Evolutionary conservation across 2,113 vertebrate genomes (phyloP).

Genomic region (Chionomys nivalis): DNA sequence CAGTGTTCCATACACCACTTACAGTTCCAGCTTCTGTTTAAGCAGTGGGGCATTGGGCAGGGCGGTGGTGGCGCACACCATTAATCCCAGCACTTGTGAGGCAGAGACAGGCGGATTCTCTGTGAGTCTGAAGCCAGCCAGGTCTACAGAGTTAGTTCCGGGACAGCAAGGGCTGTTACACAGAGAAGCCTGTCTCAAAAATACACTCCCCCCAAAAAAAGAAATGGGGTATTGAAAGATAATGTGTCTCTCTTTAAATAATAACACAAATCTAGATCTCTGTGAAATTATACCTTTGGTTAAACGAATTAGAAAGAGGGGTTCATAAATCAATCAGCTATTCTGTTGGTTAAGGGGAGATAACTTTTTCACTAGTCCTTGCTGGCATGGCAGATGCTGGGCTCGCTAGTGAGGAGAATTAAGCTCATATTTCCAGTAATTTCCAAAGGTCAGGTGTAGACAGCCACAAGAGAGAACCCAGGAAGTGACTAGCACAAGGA

Average conservation of each 20-base stretch:
- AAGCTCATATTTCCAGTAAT: not conserved
- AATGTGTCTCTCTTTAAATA: not conserved
- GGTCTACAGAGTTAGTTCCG: too few relatives aligned
- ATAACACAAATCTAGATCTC: not conserved
- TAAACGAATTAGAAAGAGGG: not conserved
- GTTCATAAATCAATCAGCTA: not conserved
- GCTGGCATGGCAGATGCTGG: not conserved
- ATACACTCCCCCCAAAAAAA: too few relatives aligned
- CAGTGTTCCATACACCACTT: not conserved
- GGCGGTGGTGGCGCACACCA: too few relatives aligned
- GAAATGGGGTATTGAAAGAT: not conserved
- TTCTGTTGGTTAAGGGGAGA: not conserved
- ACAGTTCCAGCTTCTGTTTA: not conserved
- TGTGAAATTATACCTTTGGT: conserved; percentile 7
- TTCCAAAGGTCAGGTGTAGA: not conserved
- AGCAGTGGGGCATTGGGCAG: not conserved
- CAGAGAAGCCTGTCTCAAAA: too few relatives aligned
- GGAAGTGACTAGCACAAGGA: not conserved
- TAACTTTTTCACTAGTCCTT: not conserved
- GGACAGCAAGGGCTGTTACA: too few relatives aligned
- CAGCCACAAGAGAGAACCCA: not conserved
- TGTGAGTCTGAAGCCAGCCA: too few relatives aligned
- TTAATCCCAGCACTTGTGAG: too few relatives aligned
- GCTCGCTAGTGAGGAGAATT: not conserved
- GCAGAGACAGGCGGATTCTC: too few relatives aligned